A percentile compares a stretch with the other conserved stretches of the same genome.
Evolutionary conservation across 2,888 invertebrate species (phyloP).

Genomic region (Harpalus rufipes): DNA sequence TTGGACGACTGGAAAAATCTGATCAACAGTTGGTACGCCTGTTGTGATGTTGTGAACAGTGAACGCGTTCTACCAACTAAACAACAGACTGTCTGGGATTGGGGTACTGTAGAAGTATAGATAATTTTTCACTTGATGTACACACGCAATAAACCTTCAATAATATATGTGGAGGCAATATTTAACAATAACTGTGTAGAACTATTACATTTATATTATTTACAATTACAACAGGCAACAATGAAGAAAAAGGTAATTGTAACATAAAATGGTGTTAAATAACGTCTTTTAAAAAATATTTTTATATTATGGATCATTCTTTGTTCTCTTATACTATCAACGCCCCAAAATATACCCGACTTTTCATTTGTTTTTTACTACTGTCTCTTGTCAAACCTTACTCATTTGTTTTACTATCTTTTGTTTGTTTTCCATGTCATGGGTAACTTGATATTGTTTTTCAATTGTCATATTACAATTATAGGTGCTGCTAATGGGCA

Average conservation of each 20-base stretch:
- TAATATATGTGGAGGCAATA: conserved; percentile 55
- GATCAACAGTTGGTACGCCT: conserved; percentile 53
- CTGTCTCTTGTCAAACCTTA: not conserved
- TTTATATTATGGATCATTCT: not conserved
- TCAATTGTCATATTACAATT: conserved; percentile 70
- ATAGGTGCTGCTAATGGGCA: conserved; percentile 98
- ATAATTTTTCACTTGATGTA: conserved; percentile 63
- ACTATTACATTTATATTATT: conserved; percentile 10
- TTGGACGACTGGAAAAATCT: conserved; percentile 64
- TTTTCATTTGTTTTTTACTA: too few relatives aligned
- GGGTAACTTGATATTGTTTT: not conserved
- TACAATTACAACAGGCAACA: conserved; percentile 52
- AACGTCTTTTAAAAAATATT: conserved; percentile 1
- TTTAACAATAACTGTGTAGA: conserved; percentile 37
- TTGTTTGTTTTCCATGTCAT: not conserved
- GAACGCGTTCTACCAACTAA: conserved; percentile 49
- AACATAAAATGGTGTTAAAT: not conserved
- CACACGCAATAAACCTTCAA: conserved; percentile 62
- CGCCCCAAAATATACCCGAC: not conserved
- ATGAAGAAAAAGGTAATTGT: conserved; percentile 71
- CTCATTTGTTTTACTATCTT: not conserved
- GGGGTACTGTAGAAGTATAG: too few relatives aligned
- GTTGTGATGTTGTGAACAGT: conserved; percentile 10
- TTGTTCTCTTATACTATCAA: not conserved
- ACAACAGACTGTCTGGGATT: not conserved